phyloP scores from a whole-genome alignment of 2,797 vertebrate species.

The Leptodactylus fallax region DNA sequence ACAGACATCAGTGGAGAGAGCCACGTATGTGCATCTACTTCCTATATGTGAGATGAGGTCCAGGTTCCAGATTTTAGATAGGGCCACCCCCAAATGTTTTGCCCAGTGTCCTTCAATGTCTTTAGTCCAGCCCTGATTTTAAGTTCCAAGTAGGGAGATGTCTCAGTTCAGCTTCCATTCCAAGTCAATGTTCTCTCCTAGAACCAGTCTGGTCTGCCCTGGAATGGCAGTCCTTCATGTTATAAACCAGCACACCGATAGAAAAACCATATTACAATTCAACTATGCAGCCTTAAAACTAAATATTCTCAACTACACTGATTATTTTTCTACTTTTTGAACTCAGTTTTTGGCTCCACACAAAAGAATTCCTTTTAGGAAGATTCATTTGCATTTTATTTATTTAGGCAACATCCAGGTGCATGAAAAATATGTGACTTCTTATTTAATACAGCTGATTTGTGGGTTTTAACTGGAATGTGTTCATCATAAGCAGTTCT shows the following conservation, averaged over 20 bases:
- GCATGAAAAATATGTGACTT: not conserved
- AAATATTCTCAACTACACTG: not conserved
- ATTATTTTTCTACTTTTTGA: not conserved
- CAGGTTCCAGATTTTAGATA: too few species aligned
- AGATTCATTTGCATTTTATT: conserved; percentile 9
- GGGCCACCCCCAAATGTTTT: too few species aligned
- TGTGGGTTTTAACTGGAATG: not conserved
- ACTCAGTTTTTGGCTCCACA: not conserved
- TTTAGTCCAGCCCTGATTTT: too few species aligned
- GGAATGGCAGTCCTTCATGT: too few species aligned
- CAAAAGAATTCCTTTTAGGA: not conserved
- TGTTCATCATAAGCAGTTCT: not conserved
- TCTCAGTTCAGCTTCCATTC: not conserved
- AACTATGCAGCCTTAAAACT: not conserved
- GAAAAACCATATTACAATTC: not conserved
- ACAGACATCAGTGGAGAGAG: too few species aligned
- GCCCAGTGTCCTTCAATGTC: too few species aligned
- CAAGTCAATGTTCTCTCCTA: not conserved
- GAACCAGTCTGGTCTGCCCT: too few species aligned
- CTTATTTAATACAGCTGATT: not conserved
- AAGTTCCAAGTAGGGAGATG: not conserved
- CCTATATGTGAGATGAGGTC: too few species aligned
- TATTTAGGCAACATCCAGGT: not conserved
- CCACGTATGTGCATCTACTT: too few species aligned
- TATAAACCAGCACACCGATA: not conserved